These are phyloP conservation scores for Orcinus orca DNA, from an alignment of 2,113 vertebrate genomes.

Conservation along the genomic window DNA sequence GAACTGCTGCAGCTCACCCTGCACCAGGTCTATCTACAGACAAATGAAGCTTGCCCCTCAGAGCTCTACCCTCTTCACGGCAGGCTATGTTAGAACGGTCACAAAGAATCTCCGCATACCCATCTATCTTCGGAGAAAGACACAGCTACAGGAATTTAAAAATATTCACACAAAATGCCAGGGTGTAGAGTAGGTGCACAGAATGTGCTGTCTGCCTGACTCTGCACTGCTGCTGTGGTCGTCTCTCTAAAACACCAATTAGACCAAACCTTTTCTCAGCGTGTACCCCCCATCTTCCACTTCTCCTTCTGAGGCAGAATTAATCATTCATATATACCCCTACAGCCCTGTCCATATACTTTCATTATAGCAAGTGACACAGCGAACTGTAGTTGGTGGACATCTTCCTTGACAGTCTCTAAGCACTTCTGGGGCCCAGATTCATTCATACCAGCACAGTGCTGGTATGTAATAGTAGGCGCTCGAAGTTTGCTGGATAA, in stretches of 20 bases:
- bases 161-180: background rate
- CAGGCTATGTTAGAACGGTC: background rate
- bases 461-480: background rate
- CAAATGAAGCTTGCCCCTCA: background rate
- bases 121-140: background rate
- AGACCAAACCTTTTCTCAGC: background rate
- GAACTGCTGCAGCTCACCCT: background rate
- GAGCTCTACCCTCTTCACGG: background rate
- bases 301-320: background rate
- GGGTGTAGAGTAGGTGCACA: too few relatives aligned
- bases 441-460: background rate
- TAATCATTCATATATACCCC: background rate
- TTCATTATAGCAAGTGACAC: background rate
- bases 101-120: background rate
- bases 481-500: background rate
- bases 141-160: background rate
- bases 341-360: background rate
- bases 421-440: background rate
- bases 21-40: background rate
- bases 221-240: fast-evolving
- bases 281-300: background rate
- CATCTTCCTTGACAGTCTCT: background rate
- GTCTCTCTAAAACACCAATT: background rate
- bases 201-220: background rate
- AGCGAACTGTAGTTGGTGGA: background rate